A percentile compares a stretch with the other conserved stretches of the same genome.
These are phyloP conservation scores for Drosophila austrosaltans DNA, from an alignment of 2,888 invertebrate species.

Conservation along the genomic window DNA sequence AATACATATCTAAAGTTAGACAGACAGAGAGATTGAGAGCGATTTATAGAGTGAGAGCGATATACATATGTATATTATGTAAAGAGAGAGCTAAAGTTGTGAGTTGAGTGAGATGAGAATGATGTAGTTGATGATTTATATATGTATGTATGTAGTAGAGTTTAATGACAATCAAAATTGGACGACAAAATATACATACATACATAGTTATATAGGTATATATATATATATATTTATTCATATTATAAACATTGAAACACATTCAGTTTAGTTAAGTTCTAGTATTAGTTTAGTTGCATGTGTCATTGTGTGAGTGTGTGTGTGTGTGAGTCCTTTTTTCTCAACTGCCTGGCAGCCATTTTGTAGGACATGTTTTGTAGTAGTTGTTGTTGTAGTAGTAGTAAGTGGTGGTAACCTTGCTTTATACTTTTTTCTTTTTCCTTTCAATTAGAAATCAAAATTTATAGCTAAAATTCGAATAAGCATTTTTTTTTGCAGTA, in stretches of 20 bases:
- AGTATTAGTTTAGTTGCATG: constrained; percentile 27
- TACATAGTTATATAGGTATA: constrained; percentile 42
- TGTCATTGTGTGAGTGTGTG: constrained; percentile 15
- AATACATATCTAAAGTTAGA: constrained; percentile 70
- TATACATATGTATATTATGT: constrained; percentile 36
- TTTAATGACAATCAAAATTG: constrained; percentile 36
- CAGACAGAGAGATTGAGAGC: constrained; percentile 71
- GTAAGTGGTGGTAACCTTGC: neutral
- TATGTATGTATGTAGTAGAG: constrained; percentile 19
- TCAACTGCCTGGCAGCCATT: constrained; percentile 18
- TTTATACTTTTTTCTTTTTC: neutral
- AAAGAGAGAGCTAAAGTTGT: constrained; percentile 20
- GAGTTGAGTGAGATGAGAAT: constrained; percentile 55
- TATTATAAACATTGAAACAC: constrained; percentile 46
- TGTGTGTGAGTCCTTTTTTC: constrained; percentile 7
- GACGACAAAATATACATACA: constrained; percentile 68
- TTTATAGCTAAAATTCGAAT: constrained; percentile 10
- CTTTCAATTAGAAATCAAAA: neutral
- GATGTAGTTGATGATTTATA: neutral
- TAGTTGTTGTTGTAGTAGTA: neutral
- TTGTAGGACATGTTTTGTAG: constrained; percentile 9
- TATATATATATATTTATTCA: constrained; percentile 32
- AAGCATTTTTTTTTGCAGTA: neutral
- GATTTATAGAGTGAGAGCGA: constrained; percentile 68
- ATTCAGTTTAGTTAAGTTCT: constrained; percentile 42